These are phyloP conservation scores for Listronotus bonariensis DNA, from an alignment of 1,140 invertebrate species.

Conservation along the genomic window DNA sequence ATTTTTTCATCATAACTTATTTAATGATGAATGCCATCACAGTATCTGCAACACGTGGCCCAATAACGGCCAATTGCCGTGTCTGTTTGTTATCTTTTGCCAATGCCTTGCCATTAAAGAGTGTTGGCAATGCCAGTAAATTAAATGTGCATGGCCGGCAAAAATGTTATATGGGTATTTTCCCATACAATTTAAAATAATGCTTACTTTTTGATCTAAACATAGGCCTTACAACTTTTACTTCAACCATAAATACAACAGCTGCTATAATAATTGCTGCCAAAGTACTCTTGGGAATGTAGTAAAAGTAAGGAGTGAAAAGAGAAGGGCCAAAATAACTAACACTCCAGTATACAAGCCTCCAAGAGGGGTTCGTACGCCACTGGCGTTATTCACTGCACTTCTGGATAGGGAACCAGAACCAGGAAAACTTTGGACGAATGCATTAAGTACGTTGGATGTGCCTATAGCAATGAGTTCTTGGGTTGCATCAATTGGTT, in stretches of 20 bases:
- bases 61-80: too few relatives aligned
- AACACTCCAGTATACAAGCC: constrained; percentile 84
- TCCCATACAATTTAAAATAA: too few relatives aligned
- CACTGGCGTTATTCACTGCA: constrained; percentile 88
- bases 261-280: constrained; percentile 84
- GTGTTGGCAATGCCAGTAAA: too few relatives aligned
- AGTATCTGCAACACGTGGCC: too few relatives aligned
- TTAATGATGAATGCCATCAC: too few relatives aligned
- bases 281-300: constrained; percentile 77
- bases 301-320: constrained; percentile 84
- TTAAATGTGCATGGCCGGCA: too few relatives aligned
- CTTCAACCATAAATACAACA: constrained; percentile 82
- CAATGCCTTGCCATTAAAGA: too few relatives aligned
- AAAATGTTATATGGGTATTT: too few relatives aligned
- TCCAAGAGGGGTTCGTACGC: constrained; percentile 84
- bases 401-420: constrained; percentile 86
- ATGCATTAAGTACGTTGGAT: constrained; percentile 84
- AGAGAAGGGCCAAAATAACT: constrained; percentile 76
- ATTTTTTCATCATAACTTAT: too few relatives aligned
- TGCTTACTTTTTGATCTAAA: constrained; percentile 76
- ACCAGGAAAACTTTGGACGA: constrained; percentile 83
- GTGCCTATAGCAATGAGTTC: constrained; percentile 82
- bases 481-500: constrained; percentile 80
- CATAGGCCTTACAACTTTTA: constrained; percentile 75
- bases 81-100: too few relatives aligned